phyloP scores from a whole-genome alignment of 2,797 vertebrate genomes.

The Gallirallus australis region DNA sequence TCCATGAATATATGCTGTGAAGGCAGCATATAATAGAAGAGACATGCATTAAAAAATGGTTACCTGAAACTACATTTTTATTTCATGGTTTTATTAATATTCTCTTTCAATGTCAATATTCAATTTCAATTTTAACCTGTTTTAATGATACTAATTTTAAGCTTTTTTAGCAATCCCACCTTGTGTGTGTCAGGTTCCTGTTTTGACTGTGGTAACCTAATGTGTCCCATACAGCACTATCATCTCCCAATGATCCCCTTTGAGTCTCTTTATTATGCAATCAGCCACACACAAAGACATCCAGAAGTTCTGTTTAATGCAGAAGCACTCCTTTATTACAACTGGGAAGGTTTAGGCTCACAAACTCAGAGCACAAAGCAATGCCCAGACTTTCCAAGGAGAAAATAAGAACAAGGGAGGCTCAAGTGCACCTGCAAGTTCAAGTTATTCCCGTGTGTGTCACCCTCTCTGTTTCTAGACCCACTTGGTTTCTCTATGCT shows the following conservation, averaged over 20 bases:
- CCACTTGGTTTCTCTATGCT: not conserved
- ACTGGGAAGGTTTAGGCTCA: not conserved
- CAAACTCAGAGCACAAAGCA: not conserved
- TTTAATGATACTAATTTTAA: slow-evolving; percentile 20
- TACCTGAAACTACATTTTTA: not conserved
- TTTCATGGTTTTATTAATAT: not conserved
- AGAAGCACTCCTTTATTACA: not conserved
- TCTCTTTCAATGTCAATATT: not conserved
- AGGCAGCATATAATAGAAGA: not conserved
- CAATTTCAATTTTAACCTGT: not conserved
- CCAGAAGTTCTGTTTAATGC: not conserved
- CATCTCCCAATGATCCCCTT: not conserved
- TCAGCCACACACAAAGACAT: not conserved
- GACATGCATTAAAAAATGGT: not conserved
- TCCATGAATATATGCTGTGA: not conserved
- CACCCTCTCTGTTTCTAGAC: not conserved
- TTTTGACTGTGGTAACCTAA: not conserved
- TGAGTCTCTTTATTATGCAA: not conserved
- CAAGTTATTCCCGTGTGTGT: not conserved
- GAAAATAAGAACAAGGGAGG: not conserved
- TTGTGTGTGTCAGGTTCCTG: not conserved
- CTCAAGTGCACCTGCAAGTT: not conserved
- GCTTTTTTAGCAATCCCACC: not conserved
- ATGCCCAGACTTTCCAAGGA: not conserved
- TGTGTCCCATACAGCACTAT: not conserved